Conservation (phyloP, 2,888 invertebrate species). For the Epsilonema sp. region DNA sequence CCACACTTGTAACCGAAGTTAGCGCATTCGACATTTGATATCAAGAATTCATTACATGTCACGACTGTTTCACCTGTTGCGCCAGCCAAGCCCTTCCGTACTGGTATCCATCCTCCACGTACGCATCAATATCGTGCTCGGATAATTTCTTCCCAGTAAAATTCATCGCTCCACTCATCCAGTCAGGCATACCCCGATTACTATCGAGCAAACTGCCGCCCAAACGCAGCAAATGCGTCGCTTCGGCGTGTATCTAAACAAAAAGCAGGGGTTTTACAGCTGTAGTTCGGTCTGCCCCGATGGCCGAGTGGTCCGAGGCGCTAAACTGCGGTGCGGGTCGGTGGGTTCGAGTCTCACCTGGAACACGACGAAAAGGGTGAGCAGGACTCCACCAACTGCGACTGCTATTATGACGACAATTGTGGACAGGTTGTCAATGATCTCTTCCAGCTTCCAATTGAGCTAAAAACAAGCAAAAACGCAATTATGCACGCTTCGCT, state of each 20-base stretch:
- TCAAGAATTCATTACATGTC: background rate
- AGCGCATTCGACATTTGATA: too few relatives aligned
- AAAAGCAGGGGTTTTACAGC: too few relatives aligned
- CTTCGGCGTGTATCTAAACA: constrained; percentile 6
- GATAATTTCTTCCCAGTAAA: constrained; percentile 22
- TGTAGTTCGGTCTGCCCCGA: too few relatives aligned
- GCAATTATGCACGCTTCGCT: too few relatives aligned
- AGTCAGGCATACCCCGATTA: constrained; percentile 16
- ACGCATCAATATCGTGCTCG: constrained; percentile 23
- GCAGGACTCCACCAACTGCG: constrained; percentile 17
- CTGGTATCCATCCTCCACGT: constrained; percentile 25
- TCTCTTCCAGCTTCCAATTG: constrained; percentile 10
- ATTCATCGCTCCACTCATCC: constrained; percentile 21
- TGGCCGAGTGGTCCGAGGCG: too few relatives aligned
- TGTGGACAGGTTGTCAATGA: constrained; percentile 24
- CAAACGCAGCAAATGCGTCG: constrained; percentile 15
- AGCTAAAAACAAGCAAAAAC: constrained; percentile 12
- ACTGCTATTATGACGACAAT: constrained; percentile 22
- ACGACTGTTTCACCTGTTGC: too few relatives aligned
- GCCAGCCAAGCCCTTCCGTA: constrained; percentile 24
- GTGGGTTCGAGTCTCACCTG: constrained; percentile 14
- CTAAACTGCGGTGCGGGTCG: too few relatives aligned
- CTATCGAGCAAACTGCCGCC: constrained; percentile 18
- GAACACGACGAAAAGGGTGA: constrained; percentile 19
- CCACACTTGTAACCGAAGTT: too few relatives aligned